Percentiles rank a stretch among this genome's conserved stretches.
These are phyloP conservation scores for Rhincodon typus DNA, from an alignment of 2,797 vertebrate genomes.

Conservation along the genomic window DNA sequence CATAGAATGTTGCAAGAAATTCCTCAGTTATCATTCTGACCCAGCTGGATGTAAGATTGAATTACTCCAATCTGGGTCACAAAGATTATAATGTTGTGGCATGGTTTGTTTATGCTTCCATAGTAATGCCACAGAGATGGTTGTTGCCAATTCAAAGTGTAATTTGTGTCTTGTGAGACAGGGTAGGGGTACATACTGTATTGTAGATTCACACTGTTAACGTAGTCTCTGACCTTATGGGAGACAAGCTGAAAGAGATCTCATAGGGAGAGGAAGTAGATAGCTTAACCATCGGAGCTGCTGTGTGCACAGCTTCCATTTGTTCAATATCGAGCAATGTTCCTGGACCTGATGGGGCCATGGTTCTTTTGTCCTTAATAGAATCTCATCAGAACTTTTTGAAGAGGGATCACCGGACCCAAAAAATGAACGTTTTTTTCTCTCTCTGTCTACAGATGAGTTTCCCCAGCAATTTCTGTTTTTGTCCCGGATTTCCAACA, in stretches of 20 bases:
- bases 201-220: neutral
- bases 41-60: neutral
- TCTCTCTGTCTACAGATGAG: too few species aligned
- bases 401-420: too few species aligned
- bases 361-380: neutral
- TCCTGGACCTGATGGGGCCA: neutral
- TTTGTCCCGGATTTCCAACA: too few species aligned
- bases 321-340: neutral
- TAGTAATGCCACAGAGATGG: neutral
- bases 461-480: too few species aligned
- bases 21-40: neutral
- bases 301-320: neutral
- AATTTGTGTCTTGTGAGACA: neutral
- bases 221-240: neutral
- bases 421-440: too few species aligned
- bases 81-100: neutral
- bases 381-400: too few species aligned
- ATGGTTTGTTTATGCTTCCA: neutral
- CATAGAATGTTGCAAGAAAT: neutral
- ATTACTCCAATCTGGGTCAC: neutral
- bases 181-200: neutral
- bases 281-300: neutral
- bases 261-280: neutral
- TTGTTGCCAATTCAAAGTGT: neutral
- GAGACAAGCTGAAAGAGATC: neutral